phyloP scores from a whole-genome alignment of 2,113 vertebrate genomes.

The Noctilio leporinus region DNA sequence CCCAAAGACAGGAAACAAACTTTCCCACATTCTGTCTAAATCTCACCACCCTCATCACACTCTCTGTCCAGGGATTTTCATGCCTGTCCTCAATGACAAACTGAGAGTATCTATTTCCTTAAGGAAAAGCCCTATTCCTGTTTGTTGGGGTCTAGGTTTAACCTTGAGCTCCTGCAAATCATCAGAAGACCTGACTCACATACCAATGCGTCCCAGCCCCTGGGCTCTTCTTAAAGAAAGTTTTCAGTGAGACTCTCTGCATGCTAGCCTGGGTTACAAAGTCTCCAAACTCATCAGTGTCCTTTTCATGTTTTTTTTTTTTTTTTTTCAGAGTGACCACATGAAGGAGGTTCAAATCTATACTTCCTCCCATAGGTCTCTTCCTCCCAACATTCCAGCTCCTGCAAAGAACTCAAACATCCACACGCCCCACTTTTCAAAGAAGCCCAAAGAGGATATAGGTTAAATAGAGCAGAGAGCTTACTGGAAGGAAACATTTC shows the following conservation, averaged over 20 bases:
- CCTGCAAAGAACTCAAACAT: background rate
- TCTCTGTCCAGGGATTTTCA: background rate
- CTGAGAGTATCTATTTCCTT: background rate
- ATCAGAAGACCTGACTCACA: background rate
- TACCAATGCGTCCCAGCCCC: background rate
- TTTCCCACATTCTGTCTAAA: background rate
- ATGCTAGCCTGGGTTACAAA: background rate
- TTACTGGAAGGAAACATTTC: background rate
- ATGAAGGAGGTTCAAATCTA: background rate
- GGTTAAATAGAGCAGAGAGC: background rate
- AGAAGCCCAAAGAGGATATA: background rate
- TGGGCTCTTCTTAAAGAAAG: background rate
- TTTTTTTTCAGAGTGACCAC: background rate
- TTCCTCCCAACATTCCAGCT: background rate
- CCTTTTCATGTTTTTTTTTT: background rate
- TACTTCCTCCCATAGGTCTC: background rate
- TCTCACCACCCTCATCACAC: background rate
- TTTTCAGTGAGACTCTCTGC: background rate
- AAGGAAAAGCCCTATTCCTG: background rate
- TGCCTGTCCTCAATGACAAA: background rate
- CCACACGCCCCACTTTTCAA: background rate
- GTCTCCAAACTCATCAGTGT: rapidly evolving
- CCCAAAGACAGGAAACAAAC: background rate
- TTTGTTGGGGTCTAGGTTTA: background rate
- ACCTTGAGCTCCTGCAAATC: background rate